phyloP scores from a whole-genome alignment of 37 sponge, comb jelly and placozoan species.

The Petrosia ficiformis region DNA sequence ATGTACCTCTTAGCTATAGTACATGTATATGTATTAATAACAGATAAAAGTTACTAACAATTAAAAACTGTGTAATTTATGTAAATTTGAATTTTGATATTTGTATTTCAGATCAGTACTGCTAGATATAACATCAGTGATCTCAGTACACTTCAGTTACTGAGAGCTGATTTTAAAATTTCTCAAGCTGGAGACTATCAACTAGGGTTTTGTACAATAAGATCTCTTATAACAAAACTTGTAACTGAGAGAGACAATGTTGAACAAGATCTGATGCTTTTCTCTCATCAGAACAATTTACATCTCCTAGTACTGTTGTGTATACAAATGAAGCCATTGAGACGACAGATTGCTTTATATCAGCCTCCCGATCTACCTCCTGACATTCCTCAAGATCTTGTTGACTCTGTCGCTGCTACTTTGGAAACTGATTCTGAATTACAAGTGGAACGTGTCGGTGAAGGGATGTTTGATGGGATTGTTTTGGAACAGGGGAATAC shows the following conservation, averaged over 20 bases:
- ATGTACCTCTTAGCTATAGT: neutral
- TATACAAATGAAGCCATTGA: neutral
- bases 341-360: conserved; percentile 33
- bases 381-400: neutral
- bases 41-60: neutral
- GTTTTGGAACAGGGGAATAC: conserved; percentile 54
- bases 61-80: neutral
- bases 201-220: conserved; percentile 51
- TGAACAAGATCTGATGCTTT: neutral
- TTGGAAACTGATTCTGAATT: conserved; percentile 28
- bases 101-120: neutral
- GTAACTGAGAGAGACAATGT: neutral
- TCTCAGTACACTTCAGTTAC: conserved; percentile 31
- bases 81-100: neutral
- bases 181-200: conserved; percentile 3
- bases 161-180: conserved; percentile 61
- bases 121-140: conserved; percentile 32
- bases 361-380: conserved; percentile 17
- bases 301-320: conserved; percentile 34
- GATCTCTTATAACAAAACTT: conserved; percentile 24
- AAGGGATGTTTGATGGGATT: conserved; percentile 8
- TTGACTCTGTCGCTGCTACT: conserved; percentile 27
- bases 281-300: conserved; percentile 4
- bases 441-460: conserved; percentile 11
- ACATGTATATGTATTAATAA: neutral